Evolutionary conservation across 92 coral and sea anemone genomes (phyloP), one percentile per base, ranked within the genome.

Genomic region (Chrysogorgia sp.): DNA sequence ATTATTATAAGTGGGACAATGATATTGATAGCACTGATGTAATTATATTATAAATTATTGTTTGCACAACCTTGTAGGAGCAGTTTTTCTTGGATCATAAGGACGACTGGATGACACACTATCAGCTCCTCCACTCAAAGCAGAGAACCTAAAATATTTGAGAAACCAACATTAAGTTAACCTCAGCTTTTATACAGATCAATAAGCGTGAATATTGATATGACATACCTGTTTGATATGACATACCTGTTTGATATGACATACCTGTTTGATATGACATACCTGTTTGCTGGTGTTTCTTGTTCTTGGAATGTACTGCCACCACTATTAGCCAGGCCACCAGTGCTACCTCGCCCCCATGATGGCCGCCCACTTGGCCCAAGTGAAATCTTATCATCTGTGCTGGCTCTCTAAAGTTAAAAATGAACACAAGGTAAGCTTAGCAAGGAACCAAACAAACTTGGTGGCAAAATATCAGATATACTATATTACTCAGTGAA

Each of bases 261-360:
- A 22, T 52, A 92, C 96, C 96, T 81, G 85, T 92, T n/a, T 37
- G 43, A 37, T 4, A 76, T 57, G 7, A 7, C 20, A 22, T 52
- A 92, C 96, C 96, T 81, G 85, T 92, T 92, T 13, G 84, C 90
- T n/a, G 75, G 80, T 19, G 96, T 72, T 70, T 86, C 82, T 58
- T 77, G 88, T 56, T 90, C 96, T 56, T 63, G 63, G 5, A 45
- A 55, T 34, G 88, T 79, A 60, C 80, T 82, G 17, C 55, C 82
- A 56, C 87, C 82, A 56, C 87, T 81, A 20, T 88, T 88, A 2
- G 88, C 53, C 53, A 69, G 26, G 30, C 98, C 96, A 25, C 93
- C 96, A 68, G 92, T 88, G 68, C 96, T 91, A 0, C 98, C 96
- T 28, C 96, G 87, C 19, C 93, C 96, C 97, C 97, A 93, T 17